phyloP scores from a whole-genome alignment of 2,113 vertebrate species.

The Pterocles gutturalis region DNA sequence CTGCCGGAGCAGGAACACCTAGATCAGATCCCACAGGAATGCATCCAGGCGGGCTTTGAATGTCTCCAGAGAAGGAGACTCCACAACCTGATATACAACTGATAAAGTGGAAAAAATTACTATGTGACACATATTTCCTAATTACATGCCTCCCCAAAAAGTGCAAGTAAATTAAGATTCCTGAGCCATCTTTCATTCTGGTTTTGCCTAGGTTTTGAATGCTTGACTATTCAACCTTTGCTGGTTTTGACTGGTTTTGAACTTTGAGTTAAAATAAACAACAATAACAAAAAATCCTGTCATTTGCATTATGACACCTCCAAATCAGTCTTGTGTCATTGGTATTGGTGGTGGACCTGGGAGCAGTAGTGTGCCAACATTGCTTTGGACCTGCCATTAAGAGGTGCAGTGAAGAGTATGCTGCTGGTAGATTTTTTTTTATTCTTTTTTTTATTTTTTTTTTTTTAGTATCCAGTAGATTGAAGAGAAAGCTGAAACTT shows the following conservation, averaged over 20 bases:
- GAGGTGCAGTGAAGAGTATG: neutral
- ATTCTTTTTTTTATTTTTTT: no score
- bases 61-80: no score
- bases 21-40: no score
- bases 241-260: neutral
- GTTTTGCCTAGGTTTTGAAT: neutral
- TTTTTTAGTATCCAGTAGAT: neutral
- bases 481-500: neutral
- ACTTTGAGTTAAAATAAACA: neutral
- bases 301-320: neutral
- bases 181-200: neutral
- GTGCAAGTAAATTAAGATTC: neutral
- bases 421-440: neutral
- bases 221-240: neutral
- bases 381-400: neutral
- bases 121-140: neutral
- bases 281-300: neutral
- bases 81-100: neutral
- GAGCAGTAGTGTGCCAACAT: neutral
- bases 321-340: neutral
- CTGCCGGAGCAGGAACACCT: no score
- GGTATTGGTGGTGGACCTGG: neutral
- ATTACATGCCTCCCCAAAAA: neutral
- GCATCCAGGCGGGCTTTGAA: no score
- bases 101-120: neutral